These are phyloP conservation scores for Mechanitis mazaeus DNA, from an alignment of 2,888 invertebrate species.

Conservation along the genomic window DNA sequence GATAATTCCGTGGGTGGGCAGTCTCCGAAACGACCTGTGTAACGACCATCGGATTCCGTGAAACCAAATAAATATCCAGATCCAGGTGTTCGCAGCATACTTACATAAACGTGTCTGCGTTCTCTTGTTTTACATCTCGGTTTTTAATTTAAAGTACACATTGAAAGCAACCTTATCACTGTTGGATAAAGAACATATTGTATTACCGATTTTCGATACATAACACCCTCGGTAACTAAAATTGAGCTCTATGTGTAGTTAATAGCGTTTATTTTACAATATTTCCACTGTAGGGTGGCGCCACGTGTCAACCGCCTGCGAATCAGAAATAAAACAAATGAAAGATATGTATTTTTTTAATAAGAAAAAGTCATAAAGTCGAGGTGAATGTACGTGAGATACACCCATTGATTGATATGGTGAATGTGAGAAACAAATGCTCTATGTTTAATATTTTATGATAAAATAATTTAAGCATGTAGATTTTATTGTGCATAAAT, in stretches of 20 bases:
- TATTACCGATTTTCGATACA: slow-evolving; percentile 16
- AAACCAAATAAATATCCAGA: slow-evolving; percentile 21
- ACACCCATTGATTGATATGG: slow-evolving; percentile 36
- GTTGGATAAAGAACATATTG: neutral
- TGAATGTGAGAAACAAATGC: slow-evolving; percentile 26
- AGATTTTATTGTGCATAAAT: slow-evolving; percentile 4
- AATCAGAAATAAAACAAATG: slow-evolving; percentile 41
- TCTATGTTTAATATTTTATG: slow-evolving; percentile 1
- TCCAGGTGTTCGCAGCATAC: slow-evolving; percentile 58
- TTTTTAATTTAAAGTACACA: slow-evolving; percentile 1
- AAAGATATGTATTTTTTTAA: slow-evolving; percentile 36
- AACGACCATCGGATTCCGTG: slow-evolving; percentile 21
- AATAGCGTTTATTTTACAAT: slow-evolving; percentile 8
- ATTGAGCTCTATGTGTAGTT: neutral
- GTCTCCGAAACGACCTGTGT: slow-evolving; percentile 11
- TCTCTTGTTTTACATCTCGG: slow-evolving; percentile 56
- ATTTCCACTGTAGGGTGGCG: slow-evolving; percentile 51
- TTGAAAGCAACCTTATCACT: neutral
- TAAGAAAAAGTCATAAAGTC: slow-evolving; percentile 42
- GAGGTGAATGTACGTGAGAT: slow-evolving; percentile 51
- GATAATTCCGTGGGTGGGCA: slow-evolving; percentile 10
- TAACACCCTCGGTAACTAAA: neutral
- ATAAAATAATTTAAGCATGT: slow-evolving; percentile 3
- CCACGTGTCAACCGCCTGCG: slow-evolving; percentile 61
- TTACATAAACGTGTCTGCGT: slow-evolving; percentile 59